Conservation (phyloP, 2,113 vertebrate species). For the Balaeniceps rex region DNA sequence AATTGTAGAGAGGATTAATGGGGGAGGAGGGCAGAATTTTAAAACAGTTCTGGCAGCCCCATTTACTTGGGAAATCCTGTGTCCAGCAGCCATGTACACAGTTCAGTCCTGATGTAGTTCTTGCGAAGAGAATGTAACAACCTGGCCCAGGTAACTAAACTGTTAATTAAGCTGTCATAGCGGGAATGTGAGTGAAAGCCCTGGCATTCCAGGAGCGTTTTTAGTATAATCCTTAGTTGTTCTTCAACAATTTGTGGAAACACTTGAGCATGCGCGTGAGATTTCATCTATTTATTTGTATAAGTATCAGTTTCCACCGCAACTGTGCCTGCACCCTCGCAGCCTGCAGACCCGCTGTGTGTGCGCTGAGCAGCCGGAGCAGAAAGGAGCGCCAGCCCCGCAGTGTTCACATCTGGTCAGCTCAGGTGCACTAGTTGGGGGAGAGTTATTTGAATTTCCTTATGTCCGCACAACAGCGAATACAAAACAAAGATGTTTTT, state of each 20-base stretch:
- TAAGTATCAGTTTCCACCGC: neutral
- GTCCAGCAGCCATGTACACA: accelerated
- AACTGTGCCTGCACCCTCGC: neutral
- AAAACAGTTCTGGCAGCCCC: neutral
- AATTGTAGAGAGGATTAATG: neutral
- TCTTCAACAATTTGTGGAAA: neutral
- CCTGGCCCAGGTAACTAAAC: neutral
- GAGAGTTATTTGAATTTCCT: neutral
- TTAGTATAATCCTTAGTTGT: neutral
- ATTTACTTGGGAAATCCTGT: neutral
- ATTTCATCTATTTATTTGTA: neutral
- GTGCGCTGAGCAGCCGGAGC: neutral
- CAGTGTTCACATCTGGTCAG: neutral
- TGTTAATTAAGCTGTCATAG: neutral
- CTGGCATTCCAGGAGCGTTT: neutral
- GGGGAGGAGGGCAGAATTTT: neutral
- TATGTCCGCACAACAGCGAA: neutral
- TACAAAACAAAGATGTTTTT: neutral
- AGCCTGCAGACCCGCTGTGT: neutral
- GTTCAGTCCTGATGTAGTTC: neutral
- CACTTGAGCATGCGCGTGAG: neutral
- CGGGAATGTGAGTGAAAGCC: neutral
- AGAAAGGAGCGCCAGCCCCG: neutral
- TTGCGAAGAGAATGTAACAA: neutral
- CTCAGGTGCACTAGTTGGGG: neutral